A percentile compares a stretch with the other conserved stretches of the same genome.
These are phyloP conservation scores for Amia ocellicauda DNA, from an alignment of 2,113 vertebrate genomes.

Conservation along the genomic window DNA sequence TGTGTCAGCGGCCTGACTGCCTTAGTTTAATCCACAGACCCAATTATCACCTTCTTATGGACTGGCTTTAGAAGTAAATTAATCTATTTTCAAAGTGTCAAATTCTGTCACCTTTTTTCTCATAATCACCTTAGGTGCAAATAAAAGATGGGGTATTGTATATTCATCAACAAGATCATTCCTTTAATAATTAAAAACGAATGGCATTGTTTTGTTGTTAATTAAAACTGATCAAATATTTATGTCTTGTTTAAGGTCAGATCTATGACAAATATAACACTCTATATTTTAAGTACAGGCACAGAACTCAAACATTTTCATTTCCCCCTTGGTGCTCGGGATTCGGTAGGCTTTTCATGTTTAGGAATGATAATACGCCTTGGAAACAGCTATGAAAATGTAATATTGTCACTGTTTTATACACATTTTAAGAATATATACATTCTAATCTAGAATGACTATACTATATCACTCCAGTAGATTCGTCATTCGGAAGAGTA, in stretches of 20 bases:
- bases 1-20: conserved; percentile 80
- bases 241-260: conserved; percentile 54
- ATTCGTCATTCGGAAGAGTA: no score
- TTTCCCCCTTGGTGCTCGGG: no score
- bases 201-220: conserved; percentile 45
- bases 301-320: no score
- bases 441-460: no score
- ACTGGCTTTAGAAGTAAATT: conserved; percentile 89
- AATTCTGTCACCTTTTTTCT: conserved; percentile 84
- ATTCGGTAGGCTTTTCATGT: no score
- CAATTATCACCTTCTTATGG: conserved; percentile 97
- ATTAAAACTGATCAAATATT: conserved; percentile 60
- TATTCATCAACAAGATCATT: conserved; percentile 55
- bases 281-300: conserved; percentile 7
- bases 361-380: no score
- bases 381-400: no score
- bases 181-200: conserved; percentile 51
- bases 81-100: conserved; percentile 91
- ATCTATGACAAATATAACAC: conserved; percentile 32
- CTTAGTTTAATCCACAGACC: conserved; percentile 92
- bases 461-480: no score
- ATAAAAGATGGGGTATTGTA: conserved; percentile 51
- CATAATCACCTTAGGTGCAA: conserved; percentile 73
- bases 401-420: no score
- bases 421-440: no score